Conservation (phyloP, 2,888 invertebrate genomes). For the Proisotoma minuta region DNA sequence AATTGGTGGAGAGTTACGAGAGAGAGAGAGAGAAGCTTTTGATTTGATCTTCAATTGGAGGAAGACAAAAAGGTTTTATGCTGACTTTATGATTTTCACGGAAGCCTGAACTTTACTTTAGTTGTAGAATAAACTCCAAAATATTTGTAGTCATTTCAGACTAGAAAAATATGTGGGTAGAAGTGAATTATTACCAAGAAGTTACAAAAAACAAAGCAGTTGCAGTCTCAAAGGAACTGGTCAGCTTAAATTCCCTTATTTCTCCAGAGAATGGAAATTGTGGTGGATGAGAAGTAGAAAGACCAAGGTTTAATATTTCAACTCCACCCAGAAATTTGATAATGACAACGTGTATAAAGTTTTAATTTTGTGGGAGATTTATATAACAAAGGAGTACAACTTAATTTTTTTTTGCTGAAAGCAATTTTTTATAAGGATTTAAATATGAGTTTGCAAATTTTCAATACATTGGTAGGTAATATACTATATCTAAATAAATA, state of each 20-base stretch:
- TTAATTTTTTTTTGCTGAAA: too few relatives aligned
- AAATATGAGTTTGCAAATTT: too few relatives aligned
- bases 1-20: neutral
- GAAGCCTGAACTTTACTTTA: neutral
- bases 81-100: constrained; percentile 35
- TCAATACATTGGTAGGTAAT: too few relatives aligned
- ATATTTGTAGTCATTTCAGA: neutral
- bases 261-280: too few relatives aligned
- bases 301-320: neutral
- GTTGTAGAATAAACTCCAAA: neutral
- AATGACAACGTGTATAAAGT: neutral
- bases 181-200: neutral
- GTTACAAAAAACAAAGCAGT: neutral
- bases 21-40: neutral
- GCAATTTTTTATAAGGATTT: too few relatives aligned
- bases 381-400: too few relatives aligned
- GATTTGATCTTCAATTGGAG: neutral
- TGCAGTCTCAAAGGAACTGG: neutral
- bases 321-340: neutral
- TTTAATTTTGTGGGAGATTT: neutral
- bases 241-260: neutral
- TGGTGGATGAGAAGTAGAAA: too few relatives aligned
- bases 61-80: constrained; percentile 22
- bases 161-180: neutral
- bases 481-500: too few relatives aligned